Base-by-base conservation (phyloP, 2,888 invertebrate species). In the Tanypteryx hageni region DNA sequence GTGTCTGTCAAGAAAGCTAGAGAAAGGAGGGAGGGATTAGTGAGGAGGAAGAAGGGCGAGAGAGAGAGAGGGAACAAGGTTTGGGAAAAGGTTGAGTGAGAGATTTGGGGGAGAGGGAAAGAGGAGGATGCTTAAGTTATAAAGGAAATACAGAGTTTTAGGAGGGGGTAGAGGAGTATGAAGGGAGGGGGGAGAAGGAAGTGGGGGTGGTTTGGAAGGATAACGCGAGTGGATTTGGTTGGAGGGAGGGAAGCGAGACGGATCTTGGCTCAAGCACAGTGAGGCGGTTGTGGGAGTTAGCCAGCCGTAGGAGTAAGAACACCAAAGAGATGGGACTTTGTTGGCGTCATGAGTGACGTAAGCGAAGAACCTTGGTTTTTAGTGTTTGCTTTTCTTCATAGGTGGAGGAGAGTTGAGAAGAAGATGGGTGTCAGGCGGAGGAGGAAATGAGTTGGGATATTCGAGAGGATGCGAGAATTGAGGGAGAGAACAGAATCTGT, bases 331-430 rank as follows among this genome's bases (percentile, higher is more conserved):
- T 22, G 27, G 61, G 86, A 64, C 89, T 64, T 64, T 4, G 44
- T 61, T 89, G 89, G 58, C 89, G 89, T 89, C 89, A 89, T 89
- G 44, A 22, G 31, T 89, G 89, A 89, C 89, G 89, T 89, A 64
- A 89, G 64, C 31, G 27, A 27, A 76, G 76, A 76, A 76, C 76
- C 76, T 76, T 76, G 76, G 76, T 76, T 76, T 76, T 76, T 27
- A 76, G 76, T 27, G 76, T 76, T 76, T 76, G 76, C 76, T 76
- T 76, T 76, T 27, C 76, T 76, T 76, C 76, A 76, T 18, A 76
- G 76, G 76, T 76, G 76, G 76, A 76, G 68, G 68, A 44, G n/a
- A n/a, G n/a, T 64, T 64, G 64, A n/a, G 68, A 68, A n/a, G 68
- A 68, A 22, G 68, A n/a, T 68, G 68, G 68, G 7, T 68, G 68